Evolutionary conservation across 2,113 vertebrate genomes (phyloP).

Genomic region (Melanerpes formicivorus): DNA sequence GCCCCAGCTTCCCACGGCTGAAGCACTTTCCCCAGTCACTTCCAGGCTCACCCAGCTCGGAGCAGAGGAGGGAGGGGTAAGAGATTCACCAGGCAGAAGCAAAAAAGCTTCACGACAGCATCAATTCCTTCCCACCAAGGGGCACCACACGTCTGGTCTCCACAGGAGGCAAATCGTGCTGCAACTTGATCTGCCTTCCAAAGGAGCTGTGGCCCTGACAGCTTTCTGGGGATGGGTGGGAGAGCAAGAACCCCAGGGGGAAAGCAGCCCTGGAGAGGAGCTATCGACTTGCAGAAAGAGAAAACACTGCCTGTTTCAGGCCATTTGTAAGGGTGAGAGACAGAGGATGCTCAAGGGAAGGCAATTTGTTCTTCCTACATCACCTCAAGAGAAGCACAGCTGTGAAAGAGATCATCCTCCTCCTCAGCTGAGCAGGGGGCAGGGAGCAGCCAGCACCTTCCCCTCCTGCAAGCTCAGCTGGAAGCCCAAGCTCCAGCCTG

Average conservation of each 20-base stretch:
- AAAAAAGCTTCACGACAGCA: conserved; percentile 40
- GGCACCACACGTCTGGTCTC: conserved; percentile 26
- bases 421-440: neutral
- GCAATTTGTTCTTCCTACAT: neutral
- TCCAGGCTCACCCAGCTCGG: neutral
- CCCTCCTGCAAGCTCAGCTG: neutral
- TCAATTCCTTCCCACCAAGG: conserved; percentile 50
- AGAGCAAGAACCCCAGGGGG: neutral
- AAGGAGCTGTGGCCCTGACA: neutral
- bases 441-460: neutral
- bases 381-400: neutral
- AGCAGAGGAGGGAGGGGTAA: neutral
- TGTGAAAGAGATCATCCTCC: neutral
- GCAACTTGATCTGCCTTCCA: conserved; percentile 27
- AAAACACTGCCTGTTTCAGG: neutral
- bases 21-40: neutral
- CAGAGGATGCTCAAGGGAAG: neutral
- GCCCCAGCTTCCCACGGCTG: neutral
- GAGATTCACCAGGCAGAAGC: neutral
- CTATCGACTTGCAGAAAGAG: neutral
- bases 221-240: neutral
- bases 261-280: neutral
- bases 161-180: conserved; percentile 41
- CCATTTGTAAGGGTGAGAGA: neutral
- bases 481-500: neutral